Percentiles rank a stretch among this genome's conserved stretches.
These are phyloP conservation scores for Zapornia atra DNA, from an alignment of 2,113 vertebrate species.

Conservation along the genomic window DNA sequence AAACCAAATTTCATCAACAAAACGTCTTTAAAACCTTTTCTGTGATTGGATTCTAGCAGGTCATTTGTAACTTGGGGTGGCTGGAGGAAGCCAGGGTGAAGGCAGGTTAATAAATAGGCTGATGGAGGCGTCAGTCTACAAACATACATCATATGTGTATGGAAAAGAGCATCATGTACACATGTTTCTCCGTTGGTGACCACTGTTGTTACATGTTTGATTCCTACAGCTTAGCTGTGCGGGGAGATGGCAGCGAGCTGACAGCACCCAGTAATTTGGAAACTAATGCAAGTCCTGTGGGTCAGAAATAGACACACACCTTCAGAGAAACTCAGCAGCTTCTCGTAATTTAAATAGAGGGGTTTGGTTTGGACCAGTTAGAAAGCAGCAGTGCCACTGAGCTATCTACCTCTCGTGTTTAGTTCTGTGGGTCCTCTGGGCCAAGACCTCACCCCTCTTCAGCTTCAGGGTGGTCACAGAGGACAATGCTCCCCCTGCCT, in stretches of 20 bases:
- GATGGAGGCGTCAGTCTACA: background rate
- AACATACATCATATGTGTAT: fast-evolving
- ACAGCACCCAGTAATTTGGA: background rate
- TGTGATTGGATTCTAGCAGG: background rate
- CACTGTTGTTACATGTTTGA: fast-evolving
- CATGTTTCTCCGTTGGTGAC: fast-evolving
- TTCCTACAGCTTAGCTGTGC: fast-evolving
- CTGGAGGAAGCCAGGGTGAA: background rate
- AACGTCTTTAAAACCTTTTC: background rate
- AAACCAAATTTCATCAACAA: background rate
- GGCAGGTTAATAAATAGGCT: background rate
- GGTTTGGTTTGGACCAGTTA: fast-evolving
- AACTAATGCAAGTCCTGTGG: background rate
- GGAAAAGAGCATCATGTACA: fast-evolving
- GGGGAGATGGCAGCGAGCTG: background rate
- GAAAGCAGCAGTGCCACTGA: background rate
- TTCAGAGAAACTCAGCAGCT: background rate
- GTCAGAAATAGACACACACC: background rate
- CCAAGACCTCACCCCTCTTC: background rate
- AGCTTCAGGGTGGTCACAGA: background rate
- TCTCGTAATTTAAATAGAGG: background rate
- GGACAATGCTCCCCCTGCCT: background rate
- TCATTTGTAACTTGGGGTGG: background rate
- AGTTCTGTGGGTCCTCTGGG: background rate
- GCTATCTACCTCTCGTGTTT: background rate